Conservation (phyloP, 2,888 invertebrate species). For the Tinea semifulvella region DNA sequence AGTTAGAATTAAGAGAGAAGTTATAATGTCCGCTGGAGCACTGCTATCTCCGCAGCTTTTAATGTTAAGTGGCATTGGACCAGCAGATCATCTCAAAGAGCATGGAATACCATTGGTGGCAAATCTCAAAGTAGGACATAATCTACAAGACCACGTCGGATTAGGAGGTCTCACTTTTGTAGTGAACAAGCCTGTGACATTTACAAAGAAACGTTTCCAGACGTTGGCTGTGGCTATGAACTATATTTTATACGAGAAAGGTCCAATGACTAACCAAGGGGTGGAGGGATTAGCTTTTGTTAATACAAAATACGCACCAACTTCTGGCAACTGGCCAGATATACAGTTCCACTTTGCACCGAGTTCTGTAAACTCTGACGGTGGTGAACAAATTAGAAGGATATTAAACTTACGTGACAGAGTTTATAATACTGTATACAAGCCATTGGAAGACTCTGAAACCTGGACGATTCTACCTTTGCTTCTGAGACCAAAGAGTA, state of each 20-base stretch:
- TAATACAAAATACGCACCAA: slow-evolving; percentile 86
- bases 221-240: slow-evolving; percentile 80
- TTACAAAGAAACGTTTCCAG: slow-evolving; percentile 81
- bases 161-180: slow-evolving; percentile 86
- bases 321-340: slow-evolving; percentile 81
- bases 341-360: slow-evolving; percentile 89
- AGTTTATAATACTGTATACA: slow-evolving; percentile 86
- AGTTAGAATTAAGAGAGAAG: slow-evolving; percentile 79
- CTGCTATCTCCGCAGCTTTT: slow-evolving; percentile 89
- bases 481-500: slow-evolving; percentile 84
- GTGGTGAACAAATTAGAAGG: slow-evolving; percentile 79
- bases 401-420: slow-evolving; percentile 80
- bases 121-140: slow-evolving; percentile 82
- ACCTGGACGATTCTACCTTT: slow-evolving; percentile 87
- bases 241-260: slow-evolving; percentile 81
- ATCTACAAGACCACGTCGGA: slow-evolving; percentile 89
- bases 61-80: slow-evolving; percentile 91
- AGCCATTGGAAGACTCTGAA: slow-evolving; percentile 79
- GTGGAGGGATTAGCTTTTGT: slow-evolving; percentile 89
- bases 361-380: slow-evolving; percentile 85
- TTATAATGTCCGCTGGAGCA: slow-evolving; percentile 88
- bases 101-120: slow-evolving; percentile 78
- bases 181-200: slow-evolving; percentile 81
- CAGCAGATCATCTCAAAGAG: slow-evolving; percentile 76
- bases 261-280: slow-evolving; percentile 85